Base-by-base conservation (phyloP, 2,888 invertebrate species). In the Venustoraphidia nigricollis region DNA sequence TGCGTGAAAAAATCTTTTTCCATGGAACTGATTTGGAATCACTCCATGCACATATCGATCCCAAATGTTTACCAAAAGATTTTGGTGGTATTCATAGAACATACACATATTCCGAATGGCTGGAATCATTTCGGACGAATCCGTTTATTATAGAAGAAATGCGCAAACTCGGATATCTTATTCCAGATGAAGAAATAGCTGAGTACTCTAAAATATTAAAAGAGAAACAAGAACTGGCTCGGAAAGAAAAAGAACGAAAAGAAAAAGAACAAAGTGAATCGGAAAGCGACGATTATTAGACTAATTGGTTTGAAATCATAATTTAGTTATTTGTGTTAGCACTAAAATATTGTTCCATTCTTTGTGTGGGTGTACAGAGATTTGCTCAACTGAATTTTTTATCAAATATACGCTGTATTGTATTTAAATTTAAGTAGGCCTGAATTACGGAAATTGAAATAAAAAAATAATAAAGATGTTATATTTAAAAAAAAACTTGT, bases 1-100 rank as follows among this genome's bases (percentile, higher is more conserved):
- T 86, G 84, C 72, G 73, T 10, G 73, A 79, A 14, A 70, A 67
- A 40, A 61, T 74, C 8, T 72, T 63, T 53, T 81, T 84, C 65
- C 89, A 89, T 62, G 86, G 87, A 0, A 70, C 74, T 44, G 76
- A 89, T 60, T 69, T 78, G 69, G 70, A 73, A 27, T 84, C 84
- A 1, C 69, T 89, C 1, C 88, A 88, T 59, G 73, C 81, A 52
- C 81, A 86, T 59, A 77, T 89, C 10, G 66, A 71, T 38, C 81
- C 83, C 0, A 76, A 79, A 41, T 75, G 76, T 62, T 67, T 89
- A 39, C 87, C 89, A 1, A 77, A 79, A 60, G 70, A 72, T 46
- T 76, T 76, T 55, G 76, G 75, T 1, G 76, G 77, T 1, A 62
- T 71, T 9, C 76, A 83, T 64, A 80, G 81, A 0, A 84, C 87